Evolutionary conservation across 2,797 vertebrate species (phyloP).

Genomic region (Falco rusticolus): DNA sequence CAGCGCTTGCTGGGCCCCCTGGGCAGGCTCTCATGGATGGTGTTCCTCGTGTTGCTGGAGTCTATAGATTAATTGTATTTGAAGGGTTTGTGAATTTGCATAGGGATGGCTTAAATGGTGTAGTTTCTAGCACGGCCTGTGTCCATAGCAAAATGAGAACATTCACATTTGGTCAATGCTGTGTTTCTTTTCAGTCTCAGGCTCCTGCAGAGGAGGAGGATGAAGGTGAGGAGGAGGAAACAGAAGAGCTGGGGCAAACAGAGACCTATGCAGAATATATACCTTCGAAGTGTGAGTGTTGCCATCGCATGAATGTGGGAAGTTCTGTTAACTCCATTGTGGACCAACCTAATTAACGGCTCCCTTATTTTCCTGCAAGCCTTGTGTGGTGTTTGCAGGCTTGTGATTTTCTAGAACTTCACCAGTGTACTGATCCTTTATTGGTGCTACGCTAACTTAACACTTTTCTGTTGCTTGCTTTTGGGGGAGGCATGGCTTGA

Average conservation of each 20-base stretch:
- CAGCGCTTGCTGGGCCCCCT: neutral
- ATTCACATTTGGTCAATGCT: neutral
- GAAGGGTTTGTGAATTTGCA: neutral
- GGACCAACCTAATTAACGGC: neutral
- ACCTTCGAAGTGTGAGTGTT: slow-evolving; percentile 93
- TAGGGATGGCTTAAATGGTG: neutral
- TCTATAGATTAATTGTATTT: neutral
- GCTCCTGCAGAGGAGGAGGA: slow-evolving; percentile 90
- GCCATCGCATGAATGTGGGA: rapidly evolving
- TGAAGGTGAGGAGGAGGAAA: slow-evolving; percentile 90
- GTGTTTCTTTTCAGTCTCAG: slow-evolving; percentile 65
- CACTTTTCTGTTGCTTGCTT: neutral
- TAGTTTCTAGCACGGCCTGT: rapidly evolving
- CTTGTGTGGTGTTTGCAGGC: neutral
- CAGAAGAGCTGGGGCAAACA: slow-evolving; percentile 92
- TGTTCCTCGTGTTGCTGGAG: neutral
- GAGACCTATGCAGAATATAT: slow-evolving; percentile 96
- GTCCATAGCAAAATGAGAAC: rapidly evolving
- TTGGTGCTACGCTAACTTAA: neutral
- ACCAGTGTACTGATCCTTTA: neutral
- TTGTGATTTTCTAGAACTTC: neutral
- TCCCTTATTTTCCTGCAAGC: neutral
- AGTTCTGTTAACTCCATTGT: neutral
- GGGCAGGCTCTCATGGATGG: no score
- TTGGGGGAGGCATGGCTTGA: neutral